Evolutionary conservation across 2,888 invertebrate genomes (phyloP).

Genomic region (Macrosiphum euphorbiae): DNA sequence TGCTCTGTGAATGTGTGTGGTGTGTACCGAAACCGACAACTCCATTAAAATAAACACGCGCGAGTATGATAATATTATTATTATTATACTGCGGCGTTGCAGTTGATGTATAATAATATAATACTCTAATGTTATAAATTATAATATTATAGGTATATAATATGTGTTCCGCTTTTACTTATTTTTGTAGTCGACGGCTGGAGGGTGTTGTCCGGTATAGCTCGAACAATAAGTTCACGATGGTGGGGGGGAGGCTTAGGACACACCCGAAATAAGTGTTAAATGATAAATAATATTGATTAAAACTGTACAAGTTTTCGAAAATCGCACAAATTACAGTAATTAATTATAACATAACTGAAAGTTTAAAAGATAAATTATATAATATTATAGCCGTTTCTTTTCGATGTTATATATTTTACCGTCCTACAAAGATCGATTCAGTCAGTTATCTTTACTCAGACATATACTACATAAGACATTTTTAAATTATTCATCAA

Average conservation of each 20-base stretch:
- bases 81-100: neutral
- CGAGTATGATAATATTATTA: neutral
- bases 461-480: too few relatives aligned
- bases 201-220: neutral
- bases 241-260: neutral
- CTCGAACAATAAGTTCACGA: neutral
- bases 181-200: neutral
- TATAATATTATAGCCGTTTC: too few relatives aligned
- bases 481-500: too few relatives aligned
- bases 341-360: neutral
- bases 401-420: too few relatives aligned
- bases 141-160: too few relatives aligned
- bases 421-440: too few relatives aligned
- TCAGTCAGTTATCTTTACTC: too few relatives aligned
- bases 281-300: too few relatives aligned
- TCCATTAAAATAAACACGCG: conserved; percentile 18
- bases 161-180: neutral
- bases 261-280: neutral
- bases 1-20: neutral
- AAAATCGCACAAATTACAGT: neutral
- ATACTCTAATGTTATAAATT: too few relatives aligned
- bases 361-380: neutral
- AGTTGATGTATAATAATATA: too few relatives aligned
- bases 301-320: neutral
- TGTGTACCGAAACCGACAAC: neutral